These are phyloP conservation scores for Copsychus sechellarum DNA, from an alignment of 2,113 vertebrate genomes.

Conservation along the genomic window DNA sequence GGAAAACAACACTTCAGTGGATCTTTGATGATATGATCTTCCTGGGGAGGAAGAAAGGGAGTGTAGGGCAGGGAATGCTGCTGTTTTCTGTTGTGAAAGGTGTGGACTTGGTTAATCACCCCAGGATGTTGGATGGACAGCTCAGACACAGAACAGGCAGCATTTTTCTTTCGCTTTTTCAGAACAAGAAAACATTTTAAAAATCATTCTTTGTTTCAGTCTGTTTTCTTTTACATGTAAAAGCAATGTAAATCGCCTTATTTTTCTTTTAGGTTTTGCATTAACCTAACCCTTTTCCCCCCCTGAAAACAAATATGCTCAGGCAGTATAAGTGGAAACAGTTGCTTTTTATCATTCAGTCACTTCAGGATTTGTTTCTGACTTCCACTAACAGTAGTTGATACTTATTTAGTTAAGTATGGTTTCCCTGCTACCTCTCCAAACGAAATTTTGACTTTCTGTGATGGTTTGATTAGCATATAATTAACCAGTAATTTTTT, in stretches of 20 bases:
- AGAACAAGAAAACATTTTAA: fast-evolving
- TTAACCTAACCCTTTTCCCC: neutral
- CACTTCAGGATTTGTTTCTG: neutral
- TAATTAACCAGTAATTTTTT: neutral
- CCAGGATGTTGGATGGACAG: neutral
- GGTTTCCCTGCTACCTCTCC: neutral
- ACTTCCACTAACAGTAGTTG: neutral
- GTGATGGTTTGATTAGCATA: neutral
- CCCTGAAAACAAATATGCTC: neutral
- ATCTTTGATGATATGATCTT: neutral
- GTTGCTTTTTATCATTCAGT: neutral
- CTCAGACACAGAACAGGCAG: neutral
- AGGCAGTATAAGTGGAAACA: neutral
- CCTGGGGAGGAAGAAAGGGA: neutral
- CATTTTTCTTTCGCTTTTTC: neutral
- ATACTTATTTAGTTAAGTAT: neutral
- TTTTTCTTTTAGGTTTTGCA: neutral
- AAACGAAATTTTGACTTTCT: neutral
- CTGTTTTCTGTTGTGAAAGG: neutral
- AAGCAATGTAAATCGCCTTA: neutral
- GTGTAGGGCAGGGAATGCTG: neutral
- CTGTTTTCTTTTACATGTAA: neutral
- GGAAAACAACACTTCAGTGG: neutral
- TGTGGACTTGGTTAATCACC: neutral
- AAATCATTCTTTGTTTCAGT: neutral